Percentiles rank a stretch among this genome's conserved stretches.
Evolutionary conservation across 64 coral and sea anemone species (phyloP).

Genomic region (Dendronephthya gigantea): DNA sequence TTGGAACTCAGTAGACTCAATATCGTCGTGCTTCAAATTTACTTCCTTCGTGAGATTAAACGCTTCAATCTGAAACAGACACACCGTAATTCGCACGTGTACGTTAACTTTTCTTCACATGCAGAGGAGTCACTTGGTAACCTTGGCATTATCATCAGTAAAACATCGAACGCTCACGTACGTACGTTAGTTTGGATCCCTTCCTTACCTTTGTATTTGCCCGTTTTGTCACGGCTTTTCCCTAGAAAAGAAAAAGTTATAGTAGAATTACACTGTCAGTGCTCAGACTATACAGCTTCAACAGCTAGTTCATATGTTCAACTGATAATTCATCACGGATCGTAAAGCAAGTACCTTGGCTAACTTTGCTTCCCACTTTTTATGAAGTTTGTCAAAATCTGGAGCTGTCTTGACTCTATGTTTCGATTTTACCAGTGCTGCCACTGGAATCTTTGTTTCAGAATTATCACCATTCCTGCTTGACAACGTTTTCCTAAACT

Average conservation of each 20-base stretch:
- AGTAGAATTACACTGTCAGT: neutral
- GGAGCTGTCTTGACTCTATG: conserved; percentile 48
- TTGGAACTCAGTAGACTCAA: too few relatives aligned
- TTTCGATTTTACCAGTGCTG: neutral
- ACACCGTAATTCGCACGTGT: too few relatives aligned
- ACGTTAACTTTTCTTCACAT: too few relatives aligned
- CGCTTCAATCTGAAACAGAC: too few relatives aligned
- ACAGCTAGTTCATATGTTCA: too few relatives aligned
- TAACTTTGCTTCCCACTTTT: conserved; percentile 44
- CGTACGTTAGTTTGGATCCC: neutral
- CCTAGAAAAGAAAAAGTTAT: conserved; percentile 22
- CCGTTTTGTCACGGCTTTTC: conserved; percentile 55
- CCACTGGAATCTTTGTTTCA: neutral
- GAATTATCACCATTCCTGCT: neutral
- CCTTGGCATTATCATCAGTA: too few relatives aligned
- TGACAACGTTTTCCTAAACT: neutral
- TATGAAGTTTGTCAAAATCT: conserved; percentile 57
- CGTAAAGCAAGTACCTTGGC: conserved; percentile 37
- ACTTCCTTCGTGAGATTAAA: too few relatives aligned
- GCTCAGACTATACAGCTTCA: neutral
- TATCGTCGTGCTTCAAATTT: too few relatives aligned
- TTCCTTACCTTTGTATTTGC: conserved; percentile 40
- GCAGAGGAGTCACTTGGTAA: too few relatives aligned
- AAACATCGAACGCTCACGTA: too few relatives aligned
- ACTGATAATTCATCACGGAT: too few relatives aligned